Evolutionary conservation across 2,113 vertebrate genomes (phyloP), one percentile per base, ranked within the genome.

Genomic region (Trematocara zebra): DNA sequence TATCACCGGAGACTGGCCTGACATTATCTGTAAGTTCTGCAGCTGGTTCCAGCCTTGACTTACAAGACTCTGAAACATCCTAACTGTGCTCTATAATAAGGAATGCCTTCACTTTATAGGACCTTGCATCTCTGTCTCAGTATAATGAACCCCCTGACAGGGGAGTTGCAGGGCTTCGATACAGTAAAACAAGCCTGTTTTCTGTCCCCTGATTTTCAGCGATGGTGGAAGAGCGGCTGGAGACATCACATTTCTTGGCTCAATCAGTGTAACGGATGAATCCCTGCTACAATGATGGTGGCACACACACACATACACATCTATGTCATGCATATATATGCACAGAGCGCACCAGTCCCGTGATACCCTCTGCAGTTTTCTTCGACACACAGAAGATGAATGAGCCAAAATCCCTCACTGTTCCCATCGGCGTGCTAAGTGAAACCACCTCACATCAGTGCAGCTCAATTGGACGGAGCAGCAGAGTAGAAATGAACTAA

Each of bases 91-190:
- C 42, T 33, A 56, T 51, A 88, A 89, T 61, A 69, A 8, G 83
- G 61, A 86, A 61, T 74, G 54, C 47, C 78, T 89, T 64, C 51
- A 67, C 57, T 91, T 88, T 85, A 91, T 8, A 8, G 37, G 69
- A 23, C 54, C 74, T 84, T 82, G 87, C 88, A 82, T 91, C 74
- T 89, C 89, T 81, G 56, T 57, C 49, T 78, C 51, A 74, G 84
- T 67, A 51, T 85, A 90, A 92, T 91, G 82, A 92, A 84, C 72
- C 88, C 83, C 82, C 87, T 80, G 87, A 91, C 69, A 84, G 72
- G 53, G 76, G 85, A 83, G 44, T 51, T 44, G 26, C 72, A 76
- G 72, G 3, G 56, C 61, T 44, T 35, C 82, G 61, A 31, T 26
- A 64, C 54, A 86, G 84, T 88, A 86, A 87, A 93, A 90, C 67